Base-by-base conservation (phyloP, 2,797 vertebrate species). In the Melanotaenia maccullochi region DNA sequence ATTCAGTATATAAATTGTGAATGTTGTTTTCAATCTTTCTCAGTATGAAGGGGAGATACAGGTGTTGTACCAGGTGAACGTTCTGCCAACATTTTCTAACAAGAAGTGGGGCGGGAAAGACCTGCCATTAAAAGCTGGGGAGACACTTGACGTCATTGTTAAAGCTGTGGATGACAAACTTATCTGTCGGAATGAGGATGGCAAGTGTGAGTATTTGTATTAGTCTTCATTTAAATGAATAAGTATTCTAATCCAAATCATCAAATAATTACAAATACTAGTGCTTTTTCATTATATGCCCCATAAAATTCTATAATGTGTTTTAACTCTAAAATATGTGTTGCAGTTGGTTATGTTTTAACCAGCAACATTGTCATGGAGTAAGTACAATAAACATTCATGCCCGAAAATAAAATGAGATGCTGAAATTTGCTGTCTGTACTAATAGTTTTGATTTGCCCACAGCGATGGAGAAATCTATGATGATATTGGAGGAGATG, bases 41-140 rank as follows among this genome's bases (percentile, higher is more conserved):
- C 86, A 99, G 98, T 97, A 94, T 82, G 96, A 97, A 0, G 96
- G 96, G 8, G 97, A 98, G 80, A 97, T 99, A 80, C 90, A 92
- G 89, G 95, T 96, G 49, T 84, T 98, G 6, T 94, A 96, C 66
- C 90, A 94, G 73, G 92, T 95, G 58, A 96, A 83, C n/a, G 83
- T 96, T 8, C 0, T 77, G 4, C 25, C 79, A 4, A 81, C 89
- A 0, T 84, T 96, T 25, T 64, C 85, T 0, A 92, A 87, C 63
- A 97, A 94, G 85, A 97, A 92, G 86, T 96, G 94, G 94, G 83
- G 88, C 5, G 85, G 89, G 30, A 97, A 95, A 89, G 96, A 99
- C 1, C 91, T 99, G 75, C 79, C 87, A 3, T 36, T 98, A 51
- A 97, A 94, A 83, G 92, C 95, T 1, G 96, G 96, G 1, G 96